Evolutionary conservation across 2,797 vertebrate species (phyloP), one percentile per base, ranked within the genome.

Genomic region (Oreonectes daqikongensis): DNA sequence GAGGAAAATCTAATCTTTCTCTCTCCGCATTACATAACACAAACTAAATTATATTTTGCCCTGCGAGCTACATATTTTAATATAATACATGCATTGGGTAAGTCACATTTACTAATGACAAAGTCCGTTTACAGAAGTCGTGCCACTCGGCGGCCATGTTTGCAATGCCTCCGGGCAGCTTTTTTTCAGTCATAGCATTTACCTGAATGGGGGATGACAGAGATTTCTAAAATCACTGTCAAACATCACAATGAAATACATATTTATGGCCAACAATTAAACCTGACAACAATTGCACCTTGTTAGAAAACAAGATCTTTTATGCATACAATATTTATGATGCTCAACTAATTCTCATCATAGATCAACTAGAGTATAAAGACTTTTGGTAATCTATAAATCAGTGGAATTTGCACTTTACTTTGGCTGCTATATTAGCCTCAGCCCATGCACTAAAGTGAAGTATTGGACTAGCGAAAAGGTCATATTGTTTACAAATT

Each of bases 401-500:
- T 73, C 38, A 48, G 20, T 50, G 57, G 69, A 77, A 72, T 77
- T 50, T 78, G 68, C 50, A 74, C 68, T 80, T 80, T 80, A 75
- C 68, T 57, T n/a, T 59, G 68, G 30, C 65, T 80, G 78, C 75
- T 76, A 79, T 73, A 80, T 59, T 20, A 26, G 17, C 55, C 63
- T 53, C 59, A 81, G 66, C 24, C 26, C 76, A 75, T 75, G 72
- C 26, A 64, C 28, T 69, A 81, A 72, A 79, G 75, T 85, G 82
- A 84, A 82, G 70, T 77, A 78, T 72, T 73, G 70, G 72, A 81
- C 82, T 84, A 75, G 72, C 7, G 44, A 60, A 84, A 85, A 84
- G 82, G 82, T 85, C 82, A 84, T 72, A 71, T 57, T 79, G 79
- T 84, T 85, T 81, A 79, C 82, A 69, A 84, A 82, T 81, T 50